Conservation (phyloP, 2,113 vertebrate species). For the Heptranchias perlo region DNA sequence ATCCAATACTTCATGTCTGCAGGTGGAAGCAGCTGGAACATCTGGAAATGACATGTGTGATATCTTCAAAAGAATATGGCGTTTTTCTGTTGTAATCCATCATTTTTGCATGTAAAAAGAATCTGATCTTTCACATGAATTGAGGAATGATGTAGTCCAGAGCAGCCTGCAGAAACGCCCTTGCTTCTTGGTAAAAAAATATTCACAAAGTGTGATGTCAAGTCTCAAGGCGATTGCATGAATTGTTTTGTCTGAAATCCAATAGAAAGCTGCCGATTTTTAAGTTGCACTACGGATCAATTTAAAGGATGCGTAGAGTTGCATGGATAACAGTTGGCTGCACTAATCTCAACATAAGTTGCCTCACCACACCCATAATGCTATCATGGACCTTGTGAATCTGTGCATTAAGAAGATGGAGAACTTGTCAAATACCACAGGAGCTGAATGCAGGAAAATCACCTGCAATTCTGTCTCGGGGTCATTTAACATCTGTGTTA, state of each 20-base stretch:
- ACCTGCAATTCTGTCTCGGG: background rate
- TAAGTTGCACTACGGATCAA: background rate
- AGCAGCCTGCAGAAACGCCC: background rate
- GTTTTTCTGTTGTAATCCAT: background rate
- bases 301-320: background rate
- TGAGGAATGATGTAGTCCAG: background rate
- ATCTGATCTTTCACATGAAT: background rate
- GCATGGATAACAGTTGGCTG: background rate
- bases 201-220: background rate
- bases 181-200: background rate
- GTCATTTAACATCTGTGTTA: background rate
- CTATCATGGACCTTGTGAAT: background rate
- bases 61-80: background rate
- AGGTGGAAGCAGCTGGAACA: background rate
- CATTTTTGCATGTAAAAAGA: background rate
- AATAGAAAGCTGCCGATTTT: background rate
- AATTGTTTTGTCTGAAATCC: background rate
- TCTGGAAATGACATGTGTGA: background rate
- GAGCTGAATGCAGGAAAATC: background rate
- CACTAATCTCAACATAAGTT: background rate
- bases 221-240: background rate
- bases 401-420: background rate
- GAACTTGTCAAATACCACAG: background rate
- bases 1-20: background rate
- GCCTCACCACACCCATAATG: background rate